Percentiles rank a stretch among this genome's conserved stretches.
Evolutionary conservation across 1,140 invertebrate species (phyloP).

Genomic region (Samia ricini): DNA sequence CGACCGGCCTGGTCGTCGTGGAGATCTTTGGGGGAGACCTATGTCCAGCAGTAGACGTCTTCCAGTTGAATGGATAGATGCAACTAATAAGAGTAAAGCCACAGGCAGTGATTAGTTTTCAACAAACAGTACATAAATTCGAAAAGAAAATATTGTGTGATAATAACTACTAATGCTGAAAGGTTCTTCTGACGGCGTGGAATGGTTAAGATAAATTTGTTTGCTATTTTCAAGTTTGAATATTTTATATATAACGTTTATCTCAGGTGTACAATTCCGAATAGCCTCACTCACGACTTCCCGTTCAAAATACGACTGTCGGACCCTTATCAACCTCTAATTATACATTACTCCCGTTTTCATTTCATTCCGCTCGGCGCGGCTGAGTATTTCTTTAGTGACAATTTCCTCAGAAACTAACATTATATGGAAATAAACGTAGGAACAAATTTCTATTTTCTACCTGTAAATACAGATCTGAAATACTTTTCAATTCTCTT

Average conservation of each 20-base stretch:
- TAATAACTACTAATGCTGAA: too few relatives aligned
- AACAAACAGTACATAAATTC: too few relatives aligned
- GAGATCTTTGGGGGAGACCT: too few relatives aligned
- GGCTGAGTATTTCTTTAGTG: slow-evolving; percentile 32
- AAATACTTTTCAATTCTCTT: slow-evolving; percentile 6
- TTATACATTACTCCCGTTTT: slow-evolving; percentile 70
- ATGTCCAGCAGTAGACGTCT: too few relatives aligned
- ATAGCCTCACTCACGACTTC: slow-evolving; percentile 45
- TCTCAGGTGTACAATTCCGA: slow-evolving; percentile 47
- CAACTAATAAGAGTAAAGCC: too few relatives aligned
- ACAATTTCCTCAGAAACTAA: slow-evolving; percentile 17
- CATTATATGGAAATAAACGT: background rate
- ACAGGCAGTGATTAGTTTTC: too few relatives aligned
- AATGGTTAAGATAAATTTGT: too few relatives aligned
- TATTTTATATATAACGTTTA: slow-evolving; percentile 16
- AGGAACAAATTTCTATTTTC: background rate
- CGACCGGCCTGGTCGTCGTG: too few relatives aligned
- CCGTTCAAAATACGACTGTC: slow-evolving; percentile 68
- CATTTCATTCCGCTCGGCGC: slow-evolving; percentile 43
- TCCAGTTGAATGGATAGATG: too few relatives aligned
- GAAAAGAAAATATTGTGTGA: too few relatives aligned
- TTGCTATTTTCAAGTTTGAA: background rate
- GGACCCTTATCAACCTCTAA: slow-evolving; percentile 69
- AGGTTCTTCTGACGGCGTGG: too few relatives aligned
- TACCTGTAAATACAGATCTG: background rate